Base-by-base conservation (phyloP, 2,888 invertebrate species). In the Brenthis daphne region DNA sequence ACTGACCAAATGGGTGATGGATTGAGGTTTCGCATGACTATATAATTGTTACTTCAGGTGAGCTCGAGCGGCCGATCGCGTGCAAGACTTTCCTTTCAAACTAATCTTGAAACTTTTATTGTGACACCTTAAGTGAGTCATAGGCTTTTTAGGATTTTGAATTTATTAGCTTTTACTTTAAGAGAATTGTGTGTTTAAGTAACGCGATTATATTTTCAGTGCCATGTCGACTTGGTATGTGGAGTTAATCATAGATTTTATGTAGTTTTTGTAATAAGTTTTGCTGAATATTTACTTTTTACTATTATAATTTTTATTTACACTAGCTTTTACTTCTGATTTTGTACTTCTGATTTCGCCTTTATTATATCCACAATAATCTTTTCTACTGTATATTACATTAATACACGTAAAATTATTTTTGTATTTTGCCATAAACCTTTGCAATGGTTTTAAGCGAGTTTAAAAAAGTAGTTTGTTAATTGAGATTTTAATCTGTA, bases 21-120 rank as follows among this genome's bases (percentile, higher is more conserved):
- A 92, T 92, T 80, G 87, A 80, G 74, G 73, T 77, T 86, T 92
- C 84, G 92, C 92, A 92, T 92, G 92, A 89, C 91, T 88, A 82
- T 77, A 85, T 91, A 90, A 91, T 92, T 92, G 90, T 92, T 90
- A 90, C 88, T 84, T 86, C 83, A 83, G 86, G 82, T 84, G 82
- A 81, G 83, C 56, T 57, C 67, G 64, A 73, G 57, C 63, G 70
- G 67, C 63, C 67, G 77, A 68, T 89, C 80, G 90, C 90, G 91
- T 90, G 91, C 82, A 33, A 6, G 73, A 57, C 81, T 79, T 85
- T 83, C 83, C 82, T 83, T 85, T 85, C 82, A 82, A 80, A 83
- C 80, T 84, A 85, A 87, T 85, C 85, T 81, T 71, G 71, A 76
- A 75, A 78, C 77, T 80, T 84, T 85, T 84, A 84, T 84, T 85